Base-by-base conservation (phyloP, 2,113 vertebrate species). In the Notiomystis cincta region DNA sequence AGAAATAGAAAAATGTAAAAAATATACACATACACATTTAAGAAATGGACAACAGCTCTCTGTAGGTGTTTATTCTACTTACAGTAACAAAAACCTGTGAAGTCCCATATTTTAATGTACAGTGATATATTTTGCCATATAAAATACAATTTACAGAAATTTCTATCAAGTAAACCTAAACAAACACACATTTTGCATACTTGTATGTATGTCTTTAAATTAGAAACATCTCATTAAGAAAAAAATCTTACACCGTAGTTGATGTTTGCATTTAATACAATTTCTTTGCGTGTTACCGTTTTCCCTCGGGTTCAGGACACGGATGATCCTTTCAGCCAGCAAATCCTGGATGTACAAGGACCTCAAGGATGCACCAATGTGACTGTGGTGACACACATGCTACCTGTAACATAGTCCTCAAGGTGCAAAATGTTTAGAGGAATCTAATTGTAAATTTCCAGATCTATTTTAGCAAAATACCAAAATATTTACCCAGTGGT, bases 61-160 rank as follows among this genome's bases (percentile, higher is more conserved):
- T 88, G 96, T 93, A 96, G 97, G 82, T 96, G 95, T 98, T 98
- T 98, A 98, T 98, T 98, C 98, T 98, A 97, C 97, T 97, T 97
- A 97, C 95, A 98, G 98, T 98, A 98, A 98, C 98, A 98, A 98
- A 97, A 98, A 97, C 93, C 96, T 98, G 96, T 94, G 88, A 95
- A 97, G 97, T 95, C 91, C 82, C 96, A 50, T 94, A 93, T 97
- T 97, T 96, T 89, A 96, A 97, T 97, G 96, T 98, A 98, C 97
- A 98, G 96, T 95, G 92, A 98, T 97, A 97, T 90, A 97, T 82
- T 98, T 81, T 98, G 96, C 93, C 96, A 97, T 98, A 98, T 97
- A 98, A 98, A 98, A 98, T 97, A 97, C 97, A 97, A 98, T 98
- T 97, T 98, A 98, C 97, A 98, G 97, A 98, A 98, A 96, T 81